Evolutionary conservation across 1,140 invertebrate genomes (phyloP), one percentile per base, ranked within the genome.

Genomic region (Conopomorpha cramerella): DNA sequence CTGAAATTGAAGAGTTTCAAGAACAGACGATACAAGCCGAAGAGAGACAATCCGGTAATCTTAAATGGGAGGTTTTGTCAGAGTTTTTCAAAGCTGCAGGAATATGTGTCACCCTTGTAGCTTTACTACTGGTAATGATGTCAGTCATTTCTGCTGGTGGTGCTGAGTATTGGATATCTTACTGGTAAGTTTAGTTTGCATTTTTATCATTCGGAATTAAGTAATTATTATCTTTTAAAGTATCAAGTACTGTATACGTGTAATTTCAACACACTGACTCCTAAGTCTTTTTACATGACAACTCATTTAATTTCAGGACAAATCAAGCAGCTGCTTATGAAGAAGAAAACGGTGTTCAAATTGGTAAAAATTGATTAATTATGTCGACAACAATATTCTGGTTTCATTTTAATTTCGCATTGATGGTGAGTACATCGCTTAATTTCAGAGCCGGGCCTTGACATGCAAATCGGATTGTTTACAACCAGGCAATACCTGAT

Each of bases 131-230:
- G 70, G 41, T 60, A 54, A 12, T 82, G 13, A 32, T 82, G 3
- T 73, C 82, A 3, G 78, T 84, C 18, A 51, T 65, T 1, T 53
- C 63, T 3, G 80, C 72, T 6, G 84, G 78, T 25, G 77, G 76
- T 0, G 81, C 78, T 16, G 89, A 92, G 62, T 88, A 84, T 48
- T 91, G 88, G 88, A 62, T 90, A 0, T 84, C 85, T 14, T 82
- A 81, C 36, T 91, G 89, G 90, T 81, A 56, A 56, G 45, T 38
- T n/a, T n/a, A n/a, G n/a, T n/a, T n/a, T n/a, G n/a, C n/a, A n/a
- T n/a, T n/a, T n/a, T n/a, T n/a, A n/a, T n/a, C n/a, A n/a, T n/a
- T n/a, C n/a, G n/a, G n/a, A n/a, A n/a, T n/a, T n/a, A n/a, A n/a
- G n/a, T n/a, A n/a, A n/a, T n/a, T n/a, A n/a, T n/a, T n/a, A n/a